Base-by-base conservation (phyloP, 53 echinoderm and acorn worm genomes). In the Pentamera pediparva region DNA sequence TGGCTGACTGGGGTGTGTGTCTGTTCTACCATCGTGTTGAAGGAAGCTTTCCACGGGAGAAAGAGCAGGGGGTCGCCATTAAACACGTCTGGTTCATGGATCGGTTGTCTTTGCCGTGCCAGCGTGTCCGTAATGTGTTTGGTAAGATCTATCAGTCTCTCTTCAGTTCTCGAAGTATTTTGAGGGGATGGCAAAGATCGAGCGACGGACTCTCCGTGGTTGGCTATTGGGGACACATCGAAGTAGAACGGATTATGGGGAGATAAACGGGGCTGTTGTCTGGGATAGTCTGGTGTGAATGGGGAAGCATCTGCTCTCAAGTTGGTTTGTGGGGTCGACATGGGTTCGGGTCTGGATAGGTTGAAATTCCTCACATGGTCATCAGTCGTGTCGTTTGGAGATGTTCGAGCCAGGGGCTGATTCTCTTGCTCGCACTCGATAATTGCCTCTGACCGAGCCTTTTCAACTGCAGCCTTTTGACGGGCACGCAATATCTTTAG, bases 1-100 rank as follows among this genome's bases (percentile, higher is more conserved):
- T 69, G 76, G 13, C 26, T 69, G 2, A 56, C 59, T 13, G 65
- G 61, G 24, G 35, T 69, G 8, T 35, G 1, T n/a, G 60, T 78
- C 36, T 70, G 70, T 17, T 11, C 28, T 22, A 69, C 38, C 81
- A 81, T 75, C 0, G 53, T 50, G 33, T 81, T 39, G 19, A 81
- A 81, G 18, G 81, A 61, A 10, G 62, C 30, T n/a, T 22, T 38
- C 82, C 82, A 83, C 4, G 70, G 83, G 2, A 26, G 74, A 59
- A 81, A 81, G 60, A 81, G 33, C 31, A 81, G 13, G 22, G 81
- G 72, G 38, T 80, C 73, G 6, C 81, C 74, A 5, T 37, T 35
- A 26, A 73, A 80, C 4, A 81, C 25, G 31, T 81, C 75, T 1
- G 81, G 81, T 37, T 81, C 75, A 7, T 81, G 81, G 37, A 73